These are phyloP conservation scores for Stigmatopora nigra DNA, from an alignment of 2,113 vertebrate species.

Conservation along the genomic window DNA sequence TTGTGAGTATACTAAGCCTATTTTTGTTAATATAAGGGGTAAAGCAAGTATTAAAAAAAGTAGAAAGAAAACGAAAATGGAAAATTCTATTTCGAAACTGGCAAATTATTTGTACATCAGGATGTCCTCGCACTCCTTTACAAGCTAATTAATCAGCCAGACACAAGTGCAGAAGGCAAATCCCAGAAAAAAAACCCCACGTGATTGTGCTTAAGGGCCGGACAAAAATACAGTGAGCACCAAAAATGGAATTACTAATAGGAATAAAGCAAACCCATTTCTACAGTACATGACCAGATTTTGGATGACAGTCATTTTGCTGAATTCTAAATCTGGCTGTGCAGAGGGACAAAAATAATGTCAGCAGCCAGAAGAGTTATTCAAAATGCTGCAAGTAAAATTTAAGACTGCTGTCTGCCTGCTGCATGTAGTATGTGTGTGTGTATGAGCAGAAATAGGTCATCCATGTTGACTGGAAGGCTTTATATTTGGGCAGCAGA, in stretches of 20 bases:
- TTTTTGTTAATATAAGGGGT: background rate
- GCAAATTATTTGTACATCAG: background rate
- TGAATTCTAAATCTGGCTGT: conserved; percentile 14
- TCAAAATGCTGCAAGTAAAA: conserved; percentile 7
- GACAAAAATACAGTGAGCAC: conserved; percentile 22
- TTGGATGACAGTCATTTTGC: conserved; percentile 22
- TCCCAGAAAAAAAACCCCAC: conserved; percentile 15
- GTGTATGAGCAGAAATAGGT: conserved; percentile 42
- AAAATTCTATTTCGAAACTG: background rate
- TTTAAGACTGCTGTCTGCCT: conserved; percentile 12
- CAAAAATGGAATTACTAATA: conserved; percentile 17
- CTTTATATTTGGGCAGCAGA: conserved; percentile 51
- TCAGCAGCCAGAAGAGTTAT: background rate
- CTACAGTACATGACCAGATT: conserved; percentile 47
- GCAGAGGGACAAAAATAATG: conserved; percentile 1
- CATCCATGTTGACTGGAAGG: conserved; percentile 45
- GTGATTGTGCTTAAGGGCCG: conserved; percentile 23
- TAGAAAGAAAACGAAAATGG: background rate
- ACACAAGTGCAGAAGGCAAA: conserved; percentile 30
- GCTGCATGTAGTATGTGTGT: conserved; percentile 23
- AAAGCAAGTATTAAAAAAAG: background rate
- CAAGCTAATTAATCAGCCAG: conserved; percentile 35
- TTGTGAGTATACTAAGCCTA: too few species aligned
- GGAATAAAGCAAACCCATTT: conserved; percentile 11
- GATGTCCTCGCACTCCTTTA: background rate